A percentile compares a stretch with the other conserved stretches of the same genome.
These are phyloP conservation scores for Scaptomyza tumidula DNA, from an alignment of 2,888 invertebrate species.

Conservation along the genomic window DNA sequence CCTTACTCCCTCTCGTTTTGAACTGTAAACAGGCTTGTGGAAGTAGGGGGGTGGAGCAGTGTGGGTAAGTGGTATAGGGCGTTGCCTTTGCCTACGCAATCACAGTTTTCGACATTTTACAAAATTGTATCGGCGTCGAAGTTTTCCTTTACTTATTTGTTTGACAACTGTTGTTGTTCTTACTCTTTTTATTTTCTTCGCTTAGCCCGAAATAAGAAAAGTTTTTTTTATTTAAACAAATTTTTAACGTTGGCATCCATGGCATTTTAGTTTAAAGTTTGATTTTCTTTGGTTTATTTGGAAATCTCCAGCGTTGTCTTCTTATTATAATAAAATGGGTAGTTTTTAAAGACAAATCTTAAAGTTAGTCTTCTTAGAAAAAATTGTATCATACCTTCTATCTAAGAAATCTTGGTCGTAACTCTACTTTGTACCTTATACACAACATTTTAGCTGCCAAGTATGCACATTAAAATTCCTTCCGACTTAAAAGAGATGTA, in stretches of 20 bases:
- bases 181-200: constrained; percentile 41
- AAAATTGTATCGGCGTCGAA: constrained; percentile 81
- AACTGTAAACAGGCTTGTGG: background rate
- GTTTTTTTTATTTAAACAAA: constrained; percentile 80
- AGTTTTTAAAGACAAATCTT: no score
- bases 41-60: background rate
- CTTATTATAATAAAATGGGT: no score
- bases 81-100: constrained; percentile 52
- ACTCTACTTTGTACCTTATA: no score
- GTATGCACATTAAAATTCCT: background rate
- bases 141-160: constrained; percentile 66
- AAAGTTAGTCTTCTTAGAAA: no score
- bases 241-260: constrained; percentile 58
- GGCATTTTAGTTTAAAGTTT: constrained; percentile 57
- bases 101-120: constrained; percentile 79
- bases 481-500: constrained; percentile 14
- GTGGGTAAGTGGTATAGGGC: background rate
- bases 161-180: constrained; percentile 58
- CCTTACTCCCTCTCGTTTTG: background rate
- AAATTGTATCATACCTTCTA: no score
- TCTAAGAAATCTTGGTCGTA: no score
- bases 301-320: background rate
- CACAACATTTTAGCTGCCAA: no score
- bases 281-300: background rate
- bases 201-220: constrained; percentile 77